Percentiles rank a stretch among this genome's conserved stretches.
These are phyloP conservation scores for Fringilla coelebs DNA, from an alignment of 2,797 vertebrate species.

Conservation along the genomic window DNA sequence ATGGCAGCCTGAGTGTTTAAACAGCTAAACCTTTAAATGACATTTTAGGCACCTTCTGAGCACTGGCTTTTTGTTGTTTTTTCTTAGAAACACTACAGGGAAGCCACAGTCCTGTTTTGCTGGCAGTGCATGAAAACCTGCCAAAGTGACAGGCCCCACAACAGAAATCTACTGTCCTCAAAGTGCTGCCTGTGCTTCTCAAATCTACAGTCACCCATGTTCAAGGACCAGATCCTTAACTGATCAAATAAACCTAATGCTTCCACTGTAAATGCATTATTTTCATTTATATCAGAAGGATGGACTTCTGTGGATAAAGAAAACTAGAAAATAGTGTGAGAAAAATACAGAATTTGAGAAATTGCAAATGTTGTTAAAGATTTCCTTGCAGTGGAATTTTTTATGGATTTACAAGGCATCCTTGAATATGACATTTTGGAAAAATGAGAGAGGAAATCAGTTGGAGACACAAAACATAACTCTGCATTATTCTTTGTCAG, in stretches of 20 bases:
- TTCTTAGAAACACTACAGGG: background rate
- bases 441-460: background rate
- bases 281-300: background rate
- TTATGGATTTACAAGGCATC: background rate
- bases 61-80: background rate
- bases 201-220: fast-evolving
- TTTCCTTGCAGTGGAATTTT: background rate
- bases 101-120: background rate
- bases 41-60: background rate
- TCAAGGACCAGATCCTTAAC: background rate
- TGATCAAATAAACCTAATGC: background rate
- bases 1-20: background rate
- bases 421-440: background rate
- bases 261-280: background rate
- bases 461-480: background rate
- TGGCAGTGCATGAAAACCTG: background rate
- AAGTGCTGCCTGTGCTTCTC: background rate
- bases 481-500: background rate
- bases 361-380: background rate
- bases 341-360: background rate
- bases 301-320: background rate
- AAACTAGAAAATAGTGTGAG: background rate
- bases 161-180: background rate
- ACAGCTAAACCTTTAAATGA: background rate
- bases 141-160: too few species aligned